Evolutionary conservation across 2,888 invertebrate species (phyloP).

Genomic region (Hirtodrosophila cameraria): DNA sequence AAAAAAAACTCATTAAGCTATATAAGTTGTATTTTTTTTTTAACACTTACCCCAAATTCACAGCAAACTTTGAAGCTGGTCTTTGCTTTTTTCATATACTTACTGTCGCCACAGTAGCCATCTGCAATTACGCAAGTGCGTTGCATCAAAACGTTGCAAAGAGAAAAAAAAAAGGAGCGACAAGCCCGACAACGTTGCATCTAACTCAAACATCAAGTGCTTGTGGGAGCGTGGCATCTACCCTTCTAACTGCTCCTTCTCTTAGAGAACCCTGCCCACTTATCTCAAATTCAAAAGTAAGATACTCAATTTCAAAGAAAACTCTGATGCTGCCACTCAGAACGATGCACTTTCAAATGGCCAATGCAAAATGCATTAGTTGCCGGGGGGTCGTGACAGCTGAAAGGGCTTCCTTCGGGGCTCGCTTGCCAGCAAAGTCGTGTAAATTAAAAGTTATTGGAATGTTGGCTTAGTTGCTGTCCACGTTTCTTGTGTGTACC

Average conservation of each 20-base stretch:
- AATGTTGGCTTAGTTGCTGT: conserved; percentile 41
- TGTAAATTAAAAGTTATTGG: conserved; percentile 59
- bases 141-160: conserved; percentile 2
- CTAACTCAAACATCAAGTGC: conserved; percentile 60
- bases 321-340: conserved; percentile 26
- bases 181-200: conserved; percentile 24
- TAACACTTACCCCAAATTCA: conserved; percentile 76
- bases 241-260: conserved; percentile 8
- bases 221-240: conserved; percentile 9
- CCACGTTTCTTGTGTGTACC: conserved; percentile 19
- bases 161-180: too few relatives aligned
- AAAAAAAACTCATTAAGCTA: conserved; percentile 70
- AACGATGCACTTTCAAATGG: conserved; percentile 30
- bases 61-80: conserved; percentile 67
- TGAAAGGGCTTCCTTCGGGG: background rate
- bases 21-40: conserved; percentile 63
- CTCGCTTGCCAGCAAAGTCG: conserved; percentile 27
- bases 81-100: conserved; percentile 46
- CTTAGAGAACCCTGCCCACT: conserved; percentile 19
- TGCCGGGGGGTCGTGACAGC: conserved; percentile 6
- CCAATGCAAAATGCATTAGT: conserved; percentile 66
- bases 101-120: conserved; percentile 35
- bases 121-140: conserved; percentile 33
- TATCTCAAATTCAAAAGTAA: conserved; percentile 62
- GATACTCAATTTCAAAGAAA: conserved; percentile 61